Percentiles rank a stretch among this genome's conserved stretches.
These are phyloP conservation scores for Monomorium pharaonis DNA, from an alignment of 1,140 invertebrate genomes.

Conservation along the genomic window DNA sequence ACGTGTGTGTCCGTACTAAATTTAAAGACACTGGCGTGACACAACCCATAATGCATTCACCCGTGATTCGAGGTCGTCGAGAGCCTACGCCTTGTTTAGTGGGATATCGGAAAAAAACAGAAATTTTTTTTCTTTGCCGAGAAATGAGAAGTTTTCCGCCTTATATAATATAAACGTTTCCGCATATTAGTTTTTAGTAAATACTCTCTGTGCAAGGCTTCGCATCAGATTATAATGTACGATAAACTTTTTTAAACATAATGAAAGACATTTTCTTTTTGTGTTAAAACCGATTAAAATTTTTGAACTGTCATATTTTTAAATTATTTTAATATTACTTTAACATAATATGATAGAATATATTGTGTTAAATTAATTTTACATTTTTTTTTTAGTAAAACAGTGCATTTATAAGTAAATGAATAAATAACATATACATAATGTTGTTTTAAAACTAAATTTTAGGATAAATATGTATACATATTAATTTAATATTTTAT, in stretches of 20 bases:
- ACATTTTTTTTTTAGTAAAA: too few relatives aligned
- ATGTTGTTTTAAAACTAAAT: too few relatives aligned
- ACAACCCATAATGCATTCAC: slow-evolving; percentile 73
- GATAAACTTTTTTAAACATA: not conserved
- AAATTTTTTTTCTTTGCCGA: not conserved
- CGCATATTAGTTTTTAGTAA: not conserved
- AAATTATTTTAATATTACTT: too few relatives aligned
- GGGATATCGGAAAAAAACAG: not conserved
- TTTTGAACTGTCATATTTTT: too few relatives aligned
- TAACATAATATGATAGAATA: too few relatives aligned
- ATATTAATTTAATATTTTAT: too few relatives aligned
- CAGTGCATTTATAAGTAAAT: too few relatives aligned
- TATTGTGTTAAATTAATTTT: too few relatives aligned
- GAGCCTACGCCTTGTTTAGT: slow-evolving; percentile 22
- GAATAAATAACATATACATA: too few relatives aligned
- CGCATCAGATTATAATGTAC: not conserved
- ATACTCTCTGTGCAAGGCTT: not conserved
- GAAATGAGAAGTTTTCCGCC: not conserved
- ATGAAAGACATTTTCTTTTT: not conserved
- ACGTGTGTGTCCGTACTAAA: slow-evolving; percentile 75
- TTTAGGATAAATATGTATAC: too few relatives aligned
- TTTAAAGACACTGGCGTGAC: slow-evolving; percentile 74
- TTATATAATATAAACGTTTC: not conserved
- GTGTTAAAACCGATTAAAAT: too few relatives aligned
- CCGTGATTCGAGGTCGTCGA: slow-evolving; percentile 66